A percentile compares a stretch with the other conserved stretches of the same genome.
phyloP scores from a whole-genome alignment of 2,888 invertebrate species.

The Venusia cambrica region DNA sequence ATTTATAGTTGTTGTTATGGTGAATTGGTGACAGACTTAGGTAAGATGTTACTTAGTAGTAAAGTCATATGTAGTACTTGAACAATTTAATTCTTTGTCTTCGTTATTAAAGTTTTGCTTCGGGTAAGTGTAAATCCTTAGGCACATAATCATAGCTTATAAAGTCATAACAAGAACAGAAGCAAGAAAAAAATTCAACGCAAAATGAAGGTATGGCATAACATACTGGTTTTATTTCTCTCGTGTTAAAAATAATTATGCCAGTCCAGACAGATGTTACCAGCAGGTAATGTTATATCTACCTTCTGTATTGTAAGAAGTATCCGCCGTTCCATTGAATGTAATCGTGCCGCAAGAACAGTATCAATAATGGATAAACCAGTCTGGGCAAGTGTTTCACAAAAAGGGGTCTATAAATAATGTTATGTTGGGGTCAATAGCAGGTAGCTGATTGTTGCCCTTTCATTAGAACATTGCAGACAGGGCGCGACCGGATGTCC shows the following conservation, averaged over 20 bases:
- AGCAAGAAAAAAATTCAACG: no score
- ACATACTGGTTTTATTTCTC: background rate
- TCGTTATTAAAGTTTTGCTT: no score
- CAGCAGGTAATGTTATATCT: conserved; percentile 7
- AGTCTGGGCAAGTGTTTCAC: conserved; percentile 5
- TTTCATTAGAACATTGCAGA: conserved; percentile 48
- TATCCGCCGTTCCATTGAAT: conserved; percentile 16
- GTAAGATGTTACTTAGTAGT: no score
- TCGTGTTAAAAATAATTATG: conserved; percentile 9
- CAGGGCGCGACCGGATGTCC: conserved; percentile 58
- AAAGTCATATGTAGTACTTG: no score
- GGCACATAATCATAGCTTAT: no score
- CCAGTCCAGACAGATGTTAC: conserved; percentile 16
- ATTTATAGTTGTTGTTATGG: no score
- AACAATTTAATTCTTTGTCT: no score
- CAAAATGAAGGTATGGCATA: no score
- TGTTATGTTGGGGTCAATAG: conserved; percentile 20
- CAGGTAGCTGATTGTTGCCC: conserved; percentile 38
- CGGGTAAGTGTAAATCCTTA: no score
- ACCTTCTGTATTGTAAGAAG: conserved; percentile 15
- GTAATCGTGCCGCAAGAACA: conserved; percentile 16
- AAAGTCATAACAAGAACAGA: no score
- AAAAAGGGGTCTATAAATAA: conserved; percentile 15
- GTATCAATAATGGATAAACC: conserved; percentile 20
- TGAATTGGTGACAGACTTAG: no score